These are phyloP conservation scores for Gadopsis bispinosus DNA, from an alignment of 2,797 vertebrate genomes.

Conservation along the genomic window DNA sequence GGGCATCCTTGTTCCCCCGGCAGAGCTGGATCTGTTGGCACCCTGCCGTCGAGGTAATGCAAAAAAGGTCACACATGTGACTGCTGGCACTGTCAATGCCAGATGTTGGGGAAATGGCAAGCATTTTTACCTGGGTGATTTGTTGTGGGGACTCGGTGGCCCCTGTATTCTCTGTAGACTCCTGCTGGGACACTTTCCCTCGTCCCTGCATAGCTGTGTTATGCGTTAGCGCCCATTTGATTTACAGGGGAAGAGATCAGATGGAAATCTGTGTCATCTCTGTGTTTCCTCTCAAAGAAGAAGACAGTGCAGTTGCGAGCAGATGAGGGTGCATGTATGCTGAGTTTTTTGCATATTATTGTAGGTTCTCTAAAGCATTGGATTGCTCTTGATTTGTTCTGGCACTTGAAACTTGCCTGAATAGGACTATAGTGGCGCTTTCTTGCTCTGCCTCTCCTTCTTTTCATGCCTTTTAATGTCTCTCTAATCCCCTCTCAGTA, in stretches of 20 bases:
- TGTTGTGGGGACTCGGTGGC: conserved; percentile 45
- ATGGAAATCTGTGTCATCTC: conserved; percentile 44
- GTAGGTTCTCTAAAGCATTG: neutral
- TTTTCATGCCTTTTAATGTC: neutral
- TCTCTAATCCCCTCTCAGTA: neutral
- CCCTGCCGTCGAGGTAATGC: conserved; percentile 24
- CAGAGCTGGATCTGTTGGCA: conserved; percentile 16
- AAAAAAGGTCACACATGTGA: conserved; percentile 45
- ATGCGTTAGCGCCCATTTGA: conserved; percentile 42
- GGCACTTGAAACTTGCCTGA: neutral
- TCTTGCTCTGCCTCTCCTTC: neutral
- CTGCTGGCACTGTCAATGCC: conserved; percentile 40
- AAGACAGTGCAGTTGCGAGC: neutral
- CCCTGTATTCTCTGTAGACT: conserved; percentile 35
- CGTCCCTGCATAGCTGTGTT: conserved; percentile 39
- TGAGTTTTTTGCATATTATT: neutral
- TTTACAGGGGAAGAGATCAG: conserved; percentile 43
- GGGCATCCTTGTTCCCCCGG: neutral
- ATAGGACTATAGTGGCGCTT: conserved; percentile 9
- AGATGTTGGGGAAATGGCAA: conserved; percentile 73
- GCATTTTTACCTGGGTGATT: conserved; percentile 80
- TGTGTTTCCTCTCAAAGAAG: conserved; percentile 23
- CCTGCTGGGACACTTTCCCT: conserved; percentile 42
- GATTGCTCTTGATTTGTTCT: neutral
- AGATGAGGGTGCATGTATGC: neutral